Percentiles rank a stretch among this genome's conserved stretches.
These are phyloP conservation scores for Thyatira batis DNA, from an alignment of 2,888 invertebrate genomes.

Conservation along the genomic window DNA sequence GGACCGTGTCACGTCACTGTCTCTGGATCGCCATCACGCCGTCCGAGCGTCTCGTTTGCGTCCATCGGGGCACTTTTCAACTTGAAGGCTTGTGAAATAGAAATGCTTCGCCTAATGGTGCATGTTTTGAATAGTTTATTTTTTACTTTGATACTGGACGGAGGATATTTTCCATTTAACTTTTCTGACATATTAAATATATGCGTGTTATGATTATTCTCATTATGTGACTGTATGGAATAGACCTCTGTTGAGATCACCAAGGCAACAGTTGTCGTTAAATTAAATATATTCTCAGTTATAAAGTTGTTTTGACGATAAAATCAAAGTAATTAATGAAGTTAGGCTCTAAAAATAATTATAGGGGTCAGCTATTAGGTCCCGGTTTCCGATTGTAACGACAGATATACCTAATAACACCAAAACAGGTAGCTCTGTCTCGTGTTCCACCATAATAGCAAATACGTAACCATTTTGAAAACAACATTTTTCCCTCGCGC, in stretches of 20 bases:
- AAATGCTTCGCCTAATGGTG: slow-evolving; percentile 36
- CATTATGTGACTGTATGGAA: too few relatives aligned
- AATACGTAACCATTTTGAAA: not conserved
- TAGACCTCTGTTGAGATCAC: too few relatives aligned
- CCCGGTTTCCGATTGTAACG: too few relatives aligned
- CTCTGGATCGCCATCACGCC: slow-evolving; percentile 71
- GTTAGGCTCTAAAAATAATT: too few relatives aligned
- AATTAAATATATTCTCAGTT: too few relatives aligned
- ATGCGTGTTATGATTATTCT: not conserved
- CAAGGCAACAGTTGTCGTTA: too few relatives aligned
- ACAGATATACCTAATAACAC: too few relatives aligned
- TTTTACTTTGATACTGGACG: not conserved
- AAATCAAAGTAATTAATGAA: too few relatives aligned
- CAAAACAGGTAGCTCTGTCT: too few relatives aligned
- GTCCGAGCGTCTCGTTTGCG: slow-evolving; percentile 72
- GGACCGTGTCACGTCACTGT: slow-evolving; percentile 77
- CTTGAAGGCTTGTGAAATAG: slow-evolving; percentile 66
- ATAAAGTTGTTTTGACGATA: too few relatives aligned
- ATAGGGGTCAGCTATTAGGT: too few relatives aligned
- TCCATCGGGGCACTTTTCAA: slow-evolving; percentile 67
- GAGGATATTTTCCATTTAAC: not conserved
- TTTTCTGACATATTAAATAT: not conserved
- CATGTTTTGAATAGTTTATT: slow-evolving; percentile 4
- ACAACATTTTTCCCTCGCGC: slow-evolving; percentile 16
- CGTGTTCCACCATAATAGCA: not conserved